Evolutionary conservation across 2,113 vertebrate species (phyloP).

Genomic region (Copsychus sechellarum): DNA sequence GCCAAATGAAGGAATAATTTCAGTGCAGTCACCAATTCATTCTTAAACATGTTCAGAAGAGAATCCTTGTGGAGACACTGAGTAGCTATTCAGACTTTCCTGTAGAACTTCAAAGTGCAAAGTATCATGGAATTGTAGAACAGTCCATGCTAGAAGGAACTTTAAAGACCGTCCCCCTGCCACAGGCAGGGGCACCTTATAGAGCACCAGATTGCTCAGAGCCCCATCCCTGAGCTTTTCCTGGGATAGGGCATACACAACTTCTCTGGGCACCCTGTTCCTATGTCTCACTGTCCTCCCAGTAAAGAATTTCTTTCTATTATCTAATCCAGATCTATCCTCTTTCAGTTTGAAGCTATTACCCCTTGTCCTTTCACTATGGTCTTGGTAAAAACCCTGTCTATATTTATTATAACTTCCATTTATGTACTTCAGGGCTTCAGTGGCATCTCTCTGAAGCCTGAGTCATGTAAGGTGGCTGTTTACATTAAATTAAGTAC

Average conservation of each 20-base stretch:
- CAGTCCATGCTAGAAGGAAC: not conserved
- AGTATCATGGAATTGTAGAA: not conserved
- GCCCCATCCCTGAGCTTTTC: not conserved
- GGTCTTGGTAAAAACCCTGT: not conserved
- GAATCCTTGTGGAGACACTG: not conserved
- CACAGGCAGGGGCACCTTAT: not conserved
- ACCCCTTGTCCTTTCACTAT: not conserved
- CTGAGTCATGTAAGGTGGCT: not conserved
- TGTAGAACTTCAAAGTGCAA: not conserved
- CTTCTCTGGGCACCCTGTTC: not conserved
- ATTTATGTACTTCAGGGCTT: not conserved
- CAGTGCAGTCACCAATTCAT: not conserved
- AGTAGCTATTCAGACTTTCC: not conserved
- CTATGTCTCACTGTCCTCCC: not conserved
- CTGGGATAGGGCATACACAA: no score
- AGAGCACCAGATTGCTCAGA: not conserved
- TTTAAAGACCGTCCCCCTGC: accelerated
- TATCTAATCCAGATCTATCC: not conserved
- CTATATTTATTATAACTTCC: not conserved
- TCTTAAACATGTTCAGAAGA: not conserved
- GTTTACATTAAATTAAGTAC: not conserved
- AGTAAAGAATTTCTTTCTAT: not conserved
- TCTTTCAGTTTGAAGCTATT: not conserved
- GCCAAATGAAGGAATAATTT: not conserved
- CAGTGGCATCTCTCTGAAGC: not conserved